Percentiles rank a stretch among this genome's conserved stretches.
Evolutionary conservation across 1,140 invertebrate species (phyloP).

Genomic region (Cyclina sinensis): DNA sequence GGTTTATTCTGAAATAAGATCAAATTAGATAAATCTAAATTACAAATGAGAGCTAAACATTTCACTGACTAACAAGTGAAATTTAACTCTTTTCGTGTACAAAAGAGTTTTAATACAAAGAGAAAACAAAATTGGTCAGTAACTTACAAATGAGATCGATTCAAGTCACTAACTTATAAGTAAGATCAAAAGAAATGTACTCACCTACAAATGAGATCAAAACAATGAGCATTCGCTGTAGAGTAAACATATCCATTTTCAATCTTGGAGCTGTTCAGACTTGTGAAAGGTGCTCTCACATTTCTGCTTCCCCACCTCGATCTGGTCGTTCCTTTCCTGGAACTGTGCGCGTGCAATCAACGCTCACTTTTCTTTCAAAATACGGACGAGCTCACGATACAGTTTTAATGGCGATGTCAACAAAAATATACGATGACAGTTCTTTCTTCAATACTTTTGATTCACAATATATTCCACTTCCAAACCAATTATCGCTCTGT

Average conservation of each 20-base stretch:
- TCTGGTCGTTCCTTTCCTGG: not conserved
- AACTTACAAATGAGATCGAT: no score
- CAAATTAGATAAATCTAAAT: no score
- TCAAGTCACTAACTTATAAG: no score
- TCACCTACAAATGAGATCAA: constrained; percentile 7
- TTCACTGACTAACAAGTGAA: no score
- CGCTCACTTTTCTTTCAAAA: not conserved
- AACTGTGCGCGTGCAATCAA: not conserved
- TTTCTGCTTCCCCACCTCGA: not conserved
- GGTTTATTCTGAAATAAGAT: no score
- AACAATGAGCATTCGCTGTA: not conserved
- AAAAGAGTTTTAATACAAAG: no score
- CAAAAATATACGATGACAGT: not conserved
- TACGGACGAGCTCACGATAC: not conserved
- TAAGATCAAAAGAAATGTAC: no score
- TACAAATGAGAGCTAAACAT: no score
- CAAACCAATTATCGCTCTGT: not conserved
- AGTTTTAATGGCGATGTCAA: not conserved
- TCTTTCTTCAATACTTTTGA: not conserved
- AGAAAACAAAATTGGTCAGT: no score
- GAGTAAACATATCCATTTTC: constrained; percentile 2
- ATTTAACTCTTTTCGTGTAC: no score
- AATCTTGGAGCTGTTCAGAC: constrained; percentile 26
- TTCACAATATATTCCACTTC: not conserved
- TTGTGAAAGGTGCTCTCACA: not conserved